phyloP scores from a whole-genome alignment of 2,888 invertebrate genomes.

The Tyria jacobaeae region DNA sequence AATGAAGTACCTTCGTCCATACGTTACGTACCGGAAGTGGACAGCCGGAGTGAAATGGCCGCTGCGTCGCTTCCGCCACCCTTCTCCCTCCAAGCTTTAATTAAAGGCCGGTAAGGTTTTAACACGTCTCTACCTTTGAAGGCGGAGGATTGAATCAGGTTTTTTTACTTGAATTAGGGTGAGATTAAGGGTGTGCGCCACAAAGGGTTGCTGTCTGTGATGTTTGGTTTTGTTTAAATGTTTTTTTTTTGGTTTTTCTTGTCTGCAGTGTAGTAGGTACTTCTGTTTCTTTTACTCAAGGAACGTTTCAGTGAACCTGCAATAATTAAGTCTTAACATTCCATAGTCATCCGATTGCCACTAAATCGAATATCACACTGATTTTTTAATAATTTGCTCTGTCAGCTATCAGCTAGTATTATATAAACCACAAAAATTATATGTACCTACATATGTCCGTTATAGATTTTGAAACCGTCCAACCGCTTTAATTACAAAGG shows the following conservation, averaged over 20 bases:
- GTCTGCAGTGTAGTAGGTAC: conserved; percentile 19
- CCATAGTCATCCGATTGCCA: background rate
- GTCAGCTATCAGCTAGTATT: no score
- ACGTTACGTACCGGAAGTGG: conserved; percentile 76
- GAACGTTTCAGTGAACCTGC: background rate
- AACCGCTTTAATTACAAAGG: no score
- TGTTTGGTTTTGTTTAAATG: conserved; percentile 43
- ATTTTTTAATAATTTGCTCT: no score
- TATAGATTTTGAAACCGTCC: no score
- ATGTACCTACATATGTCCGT: no score
- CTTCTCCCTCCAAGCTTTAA: conserved; percentile 70
- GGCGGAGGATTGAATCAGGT: conserved; percentile 63
- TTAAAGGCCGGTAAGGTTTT: conserved; percentile 84
- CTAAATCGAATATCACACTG: no score
- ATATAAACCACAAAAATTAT: no score
- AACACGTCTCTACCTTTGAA: conserved; percentile 78
- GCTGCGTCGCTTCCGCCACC: conserved; percentile 62
- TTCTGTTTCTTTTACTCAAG: background rate
- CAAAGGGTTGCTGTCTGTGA: conserved; percentile 54
- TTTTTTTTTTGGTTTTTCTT: conserved; percentile 21
- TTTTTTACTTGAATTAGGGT: conserved; percentile 49
- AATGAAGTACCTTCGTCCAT: conserved; percentile 81
- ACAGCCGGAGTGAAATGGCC: conserved; percentile 75
- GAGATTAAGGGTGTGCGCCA: conserved; percentile 50
- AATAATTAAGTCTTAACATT: background rate